phyloP scores from a whole-genome alignment of 2,113 vertebrate species.

The Lota lota region DNA sequence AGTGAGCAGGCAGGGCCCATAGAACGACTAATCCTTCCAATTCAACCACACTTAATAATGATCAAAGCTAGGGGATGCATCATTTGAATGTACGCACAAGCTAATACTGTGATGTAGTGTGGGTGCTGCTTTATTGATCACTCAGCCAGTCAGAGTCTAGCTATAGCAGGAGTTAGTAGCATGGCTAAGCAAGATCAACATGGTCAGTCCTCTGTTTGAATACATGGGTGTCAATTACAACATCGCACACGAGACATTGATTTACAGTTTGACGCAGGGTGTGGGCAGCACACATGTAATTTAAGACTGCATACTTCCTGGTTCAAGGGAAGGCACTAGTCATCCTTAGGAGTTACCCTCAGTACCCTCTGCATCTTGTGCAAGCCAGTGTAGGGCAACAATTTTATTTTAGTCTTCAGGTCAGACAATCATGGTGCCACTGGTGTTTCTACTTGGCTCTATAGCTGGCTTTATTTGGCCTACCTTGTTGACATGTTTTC shows the following conservation, averaged over 20 bases:
- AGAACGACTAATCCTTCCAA: constrained; percentile 43
- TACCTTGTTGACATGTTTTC: constrained; percentile 19
- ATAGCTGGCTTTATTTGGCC: not conserved
- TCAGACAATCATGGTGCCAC: not conserved
- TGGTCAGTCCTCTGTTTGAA: constrained; percentile 19
- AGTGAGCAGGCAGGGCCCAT: constrained; percentile 31
- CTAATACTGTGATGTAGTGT: constrained; percentile 17
- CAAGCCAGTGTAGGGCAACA: not conserved
- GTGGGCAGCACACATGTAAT: constrained; percentile 39
- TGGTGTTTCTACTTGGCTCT: not conserved
- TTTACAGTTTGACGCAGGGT: constrained; percentile 23
- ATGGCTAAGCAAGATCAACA: constrained; percentile 4
- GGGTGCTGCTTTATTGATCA: constrained; percentile 23
- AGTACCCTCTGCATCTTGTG: not conserved
- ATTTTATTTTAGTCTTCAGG: not conserved
- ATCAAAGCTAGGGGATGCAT: constrained; percentile 28
- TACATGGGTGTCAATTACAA: constrained; percentile 16
- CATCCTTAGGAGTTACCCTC: constrained; percentile 6
- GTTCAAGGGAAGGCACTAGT: constrained; percentile 18
- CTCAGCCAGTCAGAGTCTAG: constrained; percentile 5
- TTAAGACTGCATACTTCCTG: constrained; percentile 27
- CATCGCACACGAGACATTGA: constrained; percentile 20
- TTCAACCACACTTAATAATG: constrained; percentile 45
- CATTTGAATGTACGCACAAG: not conserved
- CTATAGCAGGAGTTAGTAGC: constrained; percentile 1